Evolutionary conservation across 2,113 vertebrate genomes (phyloP).

Genomic region (Cheirogaleus medius): DNA sequence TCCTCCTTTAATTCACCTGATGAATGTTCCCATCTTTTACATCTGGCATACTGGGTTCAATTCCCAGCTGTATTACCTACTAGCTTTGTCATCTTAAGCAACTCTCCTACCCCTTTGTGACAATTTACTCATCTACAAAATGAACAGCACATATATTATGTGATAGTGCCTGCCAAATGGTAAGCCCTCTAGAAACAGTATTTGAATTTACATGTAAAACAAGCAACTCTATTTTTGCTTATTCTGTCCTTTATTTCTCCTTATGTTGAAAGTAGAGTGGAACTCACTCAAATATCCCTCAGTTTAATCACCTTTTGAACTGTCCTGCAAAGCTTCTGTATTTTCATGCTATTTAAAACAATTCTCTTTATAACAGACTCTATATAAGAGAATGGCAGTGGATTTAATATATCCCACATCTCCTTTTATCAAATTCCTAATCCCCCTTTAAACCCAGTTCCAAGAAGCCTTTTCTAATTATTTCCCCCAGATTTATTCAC

Average conservation of each 20-base stretch:
- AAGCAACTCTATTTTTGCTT: not conserved
- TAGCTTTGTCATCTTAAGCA: not conserved
- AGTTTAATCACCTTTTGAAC: not conserved
- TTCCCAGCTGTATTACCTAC: not conserved
- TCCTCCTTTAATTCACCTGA: not conserved
- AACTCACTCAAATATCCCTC: not conserved
- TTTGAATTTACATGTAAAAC: not conserved
- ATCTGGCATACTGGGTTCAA: not conserved
- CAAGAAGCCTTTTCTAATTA: not conserved
- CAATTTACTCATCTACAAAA: not conserved
- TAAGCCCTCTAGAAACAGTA: not conserved
- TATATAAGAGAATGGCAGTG: not conserved
- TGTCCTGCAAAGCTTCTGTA: not conserved
- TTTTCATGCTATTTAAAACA: not conserved
- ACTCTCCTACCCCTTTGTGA: not conserved
- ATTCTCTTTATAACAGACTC: not conserved
- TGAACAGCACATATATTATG: not conserved
- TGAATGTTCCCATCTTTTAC: not conserved
- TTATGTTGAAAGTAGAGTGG: not conserved
- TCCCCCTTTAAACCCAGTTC: not conserved
- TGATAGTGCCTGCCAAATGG: not conserved
- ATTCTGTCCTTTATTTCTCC: not conserved
- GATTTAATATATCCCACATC: not conserved
- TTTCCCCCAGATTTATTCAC: not conserved
- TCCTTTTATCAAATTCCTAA: not conserved